Percentiles rank a stretch among this genome's conserved stretches.
Conservation (phyloP, 2,888 invertebrate genomes). For the Ametastegia equiseti region DNA sequence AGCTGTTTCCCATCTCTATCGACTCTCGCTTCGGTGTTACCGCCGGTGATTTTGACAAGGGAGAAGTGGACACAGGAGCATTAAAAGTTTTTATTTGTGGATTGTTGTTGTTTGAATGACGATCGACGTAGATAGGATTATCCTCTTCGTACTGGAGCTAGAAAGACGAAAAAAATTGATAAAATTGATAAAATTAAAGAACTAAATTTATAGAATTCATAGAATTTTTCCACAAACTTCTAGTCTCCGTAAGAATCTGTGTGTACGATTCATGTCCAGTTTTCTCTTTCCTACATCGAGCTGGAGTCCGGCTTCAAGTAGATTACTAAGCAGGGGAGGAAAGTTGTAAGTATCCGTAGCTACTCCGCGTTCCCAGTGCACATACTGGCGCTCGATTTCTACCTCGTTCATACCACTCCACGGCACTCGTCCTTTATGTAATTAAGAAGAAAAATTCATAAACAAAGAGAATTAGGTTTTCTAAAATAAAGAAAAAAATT, state of each 20-base stretch:
- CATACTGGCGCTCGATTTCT: constrained; percentile 64
- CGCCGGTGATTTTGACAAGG: constrained; percentile 38
- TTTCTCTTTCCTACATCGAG: constrained; percentile 64
- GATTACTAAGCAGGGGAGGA: constrained; percentile 63
- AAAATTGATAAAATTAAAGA: background rate
- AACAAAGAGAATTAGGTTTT: background rate
- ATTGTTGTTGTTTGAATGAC: constrained; percentile 59
- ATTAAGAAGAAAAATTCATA: too few relatives aligned
- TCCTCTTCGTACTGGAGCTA: constrained; percentile 60
- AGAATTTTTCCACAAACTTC: constrained; percentile 59
- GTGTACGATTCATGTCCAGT: constrained; percentile 66
- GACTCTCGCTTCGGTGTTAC: constrained; percentile 32
- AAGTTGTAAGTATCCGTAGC: constrained; percentile 62
- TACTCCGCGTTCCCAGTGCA: constrained; percentile 60
- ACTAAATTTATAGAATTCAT: too few relatives aligned
- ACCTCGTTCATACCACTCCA: constrained; percentile 62
- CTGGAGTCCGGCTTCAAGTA: constrained; percentile 66
- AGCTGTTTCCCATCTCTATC: background rate
- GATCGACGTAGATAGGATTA: constrained; percentile 59
- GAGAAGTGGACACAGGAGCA: constrained; percentile 42
- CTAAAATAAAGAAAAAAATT: background rate
- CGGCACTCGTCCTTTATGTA: constrained; percentile 62
- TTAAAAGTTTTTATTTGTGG: constrained; percentile 28
- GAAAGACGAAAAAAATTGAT: constrained; percentile 41
- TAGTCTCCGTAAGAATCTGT: constrained; percentile 64